Conservation (phyloP, 2,888 invertebrate species). For the Alitta virens region DNA sequence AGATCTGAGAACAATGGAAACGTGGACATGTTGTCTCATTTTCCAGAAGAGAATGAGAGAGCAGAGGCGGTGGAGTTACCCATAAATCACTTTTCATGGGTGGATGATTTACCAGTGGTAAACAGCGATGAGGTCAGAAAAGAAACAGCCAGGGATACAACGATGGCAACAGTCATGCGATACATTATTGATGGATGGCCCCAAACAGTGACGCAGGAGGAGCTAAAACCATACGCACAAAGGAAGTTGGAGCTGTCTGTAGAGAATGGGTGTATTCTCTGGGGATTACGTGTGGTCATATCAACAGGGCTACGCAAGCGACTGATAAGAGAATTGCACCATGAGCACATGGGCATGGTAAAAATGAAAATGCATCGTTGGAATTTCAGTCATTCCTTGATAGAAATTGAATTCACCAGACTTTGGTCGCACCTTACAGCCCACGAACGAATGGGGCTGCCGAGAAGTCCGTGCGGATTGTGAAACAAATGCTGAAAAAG, state of each 20-base stretch:
- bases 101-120: background rate
- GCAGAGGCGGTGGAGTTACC: background rate
- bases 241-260: background rate
- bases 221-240: background rate
- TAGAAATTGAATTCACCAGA: background rate
- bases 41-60: background rate
- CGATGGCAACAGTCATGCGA: background rate
- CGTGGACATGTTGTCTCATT: background rate
- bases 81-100: background rate
- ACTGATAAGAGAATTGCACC: background rate
- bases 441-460: background rate
- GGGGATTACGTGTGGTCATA: background rate
- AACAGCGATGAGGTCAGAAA: background rate
- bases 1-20: background rate
- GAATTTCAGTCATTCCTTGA: background rate
- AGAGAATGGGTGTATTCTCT: background rate
- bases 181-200: background rate
- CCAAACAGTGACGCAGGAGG: background rate
- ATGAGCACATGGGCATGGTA: background rate
- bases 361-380: background rate
- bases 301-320: background rate
- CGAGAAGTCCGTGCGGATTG: background rate
- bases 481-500: background rate
- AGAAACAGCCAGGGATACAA: background rate
- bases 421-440: background rate